These are phyloP conservation scores for Gallinago solitaria DNA, from an alignment of 2,797 vertebrate genomes.

Conservation along the genomic window DNA sequence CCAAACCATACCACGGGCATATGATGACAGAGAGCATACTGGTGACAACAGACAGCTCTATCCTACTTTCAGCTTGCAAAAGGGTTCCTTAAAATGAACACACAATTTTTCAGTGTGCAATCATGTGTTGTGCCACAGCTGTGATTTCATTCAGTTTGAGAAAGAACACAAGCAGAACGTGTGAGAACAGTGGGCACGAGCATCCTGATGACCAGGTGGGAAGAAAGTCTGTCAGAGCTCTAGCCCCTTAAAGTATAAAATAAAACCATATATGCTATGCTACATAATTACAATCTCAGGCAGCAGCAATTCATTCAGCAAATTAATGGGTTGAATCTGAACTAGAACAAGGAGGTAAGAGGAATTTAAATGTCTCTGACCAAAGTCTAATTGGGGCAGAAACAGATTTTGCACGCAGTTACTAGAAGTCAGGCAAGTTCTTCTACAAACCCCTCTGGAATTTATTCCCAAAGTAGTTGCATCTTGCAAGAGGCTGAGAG, in stretches of 20 bases:
- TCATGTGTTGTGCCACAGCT: not conserved
- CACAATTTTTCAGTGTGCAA: not conserved
- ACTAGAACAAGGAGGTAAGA: not conserved
- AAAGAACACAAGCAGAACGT: not conserved
- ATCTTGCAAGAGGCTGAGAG: not conserved
- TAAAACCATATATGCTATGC: not conserved
- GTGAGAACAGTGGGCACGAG: not conserved
- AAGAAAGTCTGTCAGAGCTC: not conserved
- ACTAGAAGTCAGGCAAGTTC: not conserved
- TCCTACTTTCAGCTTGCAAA: not conserved
- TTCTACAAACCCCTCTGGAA: not conserved
- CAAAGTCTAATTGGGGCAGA: not conserved
- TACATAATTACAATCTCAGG: not conserved
- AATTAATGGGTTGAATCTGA: not conserved
- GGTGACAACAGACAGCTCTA: not conserved
- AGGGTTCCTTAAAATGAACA: not conserved
- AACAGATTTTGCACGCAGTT: not conserved
- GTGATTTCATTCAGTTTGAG: not conserved
- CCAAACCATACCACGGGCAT: not conserved
- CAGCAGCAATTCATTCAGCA: not conserved
- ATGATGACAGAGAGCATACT: rapidly evolving
- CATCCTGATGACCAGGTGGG: not conserved
- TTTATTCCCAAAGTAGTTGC: not conserved
- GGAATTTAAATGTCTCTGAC: not conserved
- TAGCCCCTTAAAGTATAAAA: not conserved